phyloP scores from a whole-genome alignment of 2,113 vertebrate genomes.

The Corythoichthys haematopterus region DNA sequence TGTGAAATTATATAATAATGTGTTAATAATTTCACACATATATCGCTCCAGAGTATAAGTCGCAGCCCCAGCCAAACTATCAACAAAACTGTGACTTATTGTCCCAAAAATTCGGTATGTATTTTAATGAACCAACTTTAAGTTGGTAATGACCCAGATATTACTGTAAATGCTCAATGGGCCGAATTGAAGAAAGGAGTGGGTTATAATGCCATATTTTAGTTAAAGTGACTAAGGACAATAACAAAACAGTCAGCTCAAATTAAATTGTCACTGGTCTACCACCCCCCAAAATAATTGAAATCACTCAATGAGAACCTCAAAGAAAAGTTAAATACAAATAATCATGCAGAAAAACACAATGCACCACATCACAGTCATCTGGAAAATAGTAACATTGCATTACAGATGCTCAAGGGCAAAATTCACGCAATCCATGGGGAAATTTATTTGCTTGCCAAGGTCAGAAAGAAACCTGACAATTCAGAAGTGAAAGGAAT shows the following conservation, averaged over 20 bases:
- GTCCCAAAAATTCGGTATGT: too few relatives aligned
- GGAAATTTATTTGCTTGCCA: not conserved
- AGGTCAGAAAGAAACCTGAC: not conserved
- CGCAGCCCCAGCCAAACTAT: too few relatives aligned
- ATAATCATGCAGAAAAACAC: not conserved
- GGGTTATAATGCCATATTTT: not conserved
- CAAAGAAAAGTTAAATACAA: not conserved
- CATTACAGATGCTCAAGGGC: not conserved
- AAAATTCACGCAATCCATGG: not conserved
- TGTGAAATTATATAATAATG: too few relatives aligned
- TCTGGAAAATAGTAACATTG: not conserved
- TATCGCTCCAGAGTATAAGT: too few relatives aligned
- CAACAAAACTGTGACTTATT: too few relatives aligned
- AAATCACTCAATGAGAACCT: not conserved
- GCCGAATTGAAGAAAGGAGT: not conserved
- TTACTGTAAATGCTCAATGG: not conserved
- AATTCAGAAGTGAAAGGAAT: not conserved
- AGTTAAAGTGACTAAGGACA: not conserved
- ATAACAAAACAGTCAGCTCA: not conserved
- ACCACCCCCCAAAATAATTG: not conserved
- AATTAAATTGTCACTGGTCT: not conserved
- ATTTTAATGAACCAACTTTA: too few relatives aligned
- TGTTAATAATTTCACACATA: too few relatives aligned
- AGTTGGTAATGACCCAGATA: too few relatives aligned
- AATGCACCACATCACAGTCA: not conserved